A percentile compares a stretch with the other conserved stretches of the same genome.
These are phyloP conservation scores for Lamellibrachia columna DNA, from an alignment of 2,888 invertebrate species.

Conservation along the genomic window DNA sequence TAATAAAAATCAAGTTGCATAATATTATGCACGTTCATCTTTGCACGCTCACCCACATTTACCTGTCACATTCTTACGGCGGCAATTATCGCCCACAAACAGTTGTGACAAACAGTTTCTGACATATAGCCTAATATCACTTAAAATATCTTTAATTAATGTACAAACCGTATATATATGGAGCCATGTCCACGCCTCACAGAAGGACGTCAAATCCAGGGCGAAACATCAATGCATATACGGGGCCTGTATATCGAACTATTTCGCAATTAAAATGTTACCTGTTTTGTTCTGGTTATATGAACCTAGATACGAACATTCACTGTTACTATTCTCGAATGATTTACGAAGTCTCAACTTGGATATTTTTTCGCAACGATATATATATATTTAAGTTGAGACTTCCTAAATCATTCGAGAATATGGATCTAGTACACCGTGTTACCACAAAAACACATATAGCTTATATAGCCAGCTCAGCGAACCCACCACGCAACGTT, in stretches of 20 bases:
- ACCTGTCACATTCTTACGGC: background rate
- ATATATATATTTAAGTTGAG: background rate
- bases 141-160: background rate
- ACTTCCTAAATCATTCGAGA: background rate
- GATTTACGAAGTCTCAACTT: background rate
- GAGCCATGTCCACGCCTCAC: background rate
- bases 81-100: background rate
- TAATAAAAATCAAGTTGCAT: background rate
- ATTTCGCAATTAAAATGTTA: background rate
- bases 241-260: background rate
- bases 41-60: background rate
- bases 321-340: background rate
- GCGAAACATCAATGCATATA: background rate
- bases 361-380: too few relatives aligned
- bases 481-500: background rate
- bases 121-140: background rate
- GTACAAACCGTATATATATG: background rate
- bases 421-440: background rate
- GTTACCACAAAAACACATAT: background rate
- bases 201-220: background rate
- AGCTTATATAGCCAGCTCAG: background rate
- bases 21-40: background rate
- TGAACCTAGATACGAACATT: background rate
- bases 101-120: background rate
- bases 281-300: background rate